Base-by-base conservation (phyloP, 2,113 vertebrate species). In the Struthidea cinerea region DNA sequence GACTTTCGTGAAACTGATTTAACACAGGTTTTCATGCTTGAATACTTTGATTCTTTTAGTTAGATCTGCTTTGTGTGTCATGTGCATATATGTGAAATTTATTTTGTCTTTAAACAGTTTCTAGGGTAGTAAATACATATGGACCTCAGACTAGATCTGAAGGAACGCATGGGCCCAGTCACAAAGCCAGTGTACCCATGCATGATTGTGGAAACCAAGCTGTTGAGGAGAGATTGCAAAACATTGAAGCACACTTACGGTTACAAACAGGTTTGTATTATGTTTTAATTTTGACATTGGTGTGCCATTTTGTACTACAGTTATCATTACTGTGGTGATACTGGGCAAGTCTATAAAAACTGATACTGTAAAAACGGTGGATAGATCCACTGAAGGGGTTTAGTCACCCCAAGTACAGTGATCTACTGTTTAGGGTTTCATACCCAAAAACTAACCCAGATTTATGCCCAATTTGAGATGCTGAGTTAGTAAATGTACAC, bases 101-200 rank as follows among this genome's bases (percentile, higher is more conserved):
- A 17, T 92, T 75, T 95, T 94, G 41, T 97, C 90, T 86, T 67
- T 79, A 74, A 85, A 37, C 96, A 99, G 99, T 99, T 96, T 99
- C 98, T 37, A 99, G 99, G 81, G 99, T 99, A 80, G 98, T 99
- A 68, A 99, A 99, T 98, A 99, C 98, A 3, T 99, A 99, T 0
- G 99, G 99, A 65, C 99, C 99, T 30, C 99, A 99, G 95, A 99
- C 99, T 65, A 98, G 98, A 81, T 84, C 97, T 80, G 98, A 98
- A 90, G 98, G 96, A 91, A 88, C 94, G 10, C 96, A 96, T 70
- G 98, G 98, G 8, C 94, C 98, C 12, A 96, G 78, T 77, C 98
- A 98, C 85, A 98, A 98, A 95, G 83, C 93, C 92, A 97, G 42
- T 8, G 84, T 81, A 15, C 83, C 96, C 20, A n/a, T 67, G 30